These are phyloP conservation scores for Sarcophaga peregrina DNA, from an alignment of 1,140 invertebrate genomes.

Conservation along the genomic window DNA sequence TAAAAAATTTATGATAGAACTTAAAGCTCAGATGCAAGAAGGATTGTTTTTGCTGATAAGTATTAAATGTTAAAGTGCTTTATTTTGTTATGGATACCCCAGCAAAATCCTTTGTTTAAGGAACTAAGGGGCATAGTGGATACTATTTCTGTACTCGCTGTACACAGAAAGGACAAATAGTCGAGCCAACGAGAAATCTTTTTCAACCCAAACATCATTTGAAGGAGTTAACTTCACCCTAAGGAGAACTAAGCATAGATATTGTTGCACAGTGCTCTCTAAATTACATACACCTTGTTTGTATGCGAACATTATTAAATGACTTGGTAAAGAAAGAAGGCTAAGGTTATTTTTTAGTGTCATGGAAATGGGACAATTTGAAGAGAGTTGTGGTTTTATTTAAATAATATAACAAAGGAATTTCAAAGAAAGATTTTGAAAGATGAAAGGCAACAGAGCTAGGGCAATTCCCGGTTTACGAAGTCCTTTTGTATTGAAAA, in stretches of 20 bases:
- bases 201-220: constrained; percentile 48
- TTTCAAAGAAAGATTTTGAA: too few relatives aligned
- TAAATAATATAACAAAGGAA: constrained; percentile 44
- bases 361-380: constrained; percentile 47
- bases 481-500: too few relatives aligned
- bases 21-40: constrained; percentile 45
- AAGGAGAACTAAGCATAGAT: constrained; percentile 48
- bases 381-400: constrained; percentile 43
- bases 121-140: constrained; percentile 46
- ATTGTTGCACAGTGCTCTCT: constrained; percentile 44
- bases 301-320: constrained; percentile 48
- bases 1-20: constrained; percentile 47
- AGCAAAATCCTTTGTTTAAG: constrained; percentile 47
- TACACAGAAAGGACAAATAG: constrained; percentile 45
- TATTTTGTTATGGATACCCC: constrained; percentile 47
- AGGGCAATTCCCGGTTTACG: too few relatives aligned
- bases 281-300: constrained; percentile 49
- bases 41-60: constrained; percentile 44
- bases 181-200: constrained; percentile 46
- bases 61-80: constrained; percentile 41
- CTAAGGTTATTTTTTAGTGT: constrained; percentile 42
- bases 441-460: too few relatives aligned
- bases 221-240: constrained; percentile 42
- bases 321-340: constrained; percentile 47
- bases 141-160: constrained; percentile 46